phyloP scores from a whole-genome alignment of 2,888 invertebrate species.

The Drosophila peninsularis region DNA sequence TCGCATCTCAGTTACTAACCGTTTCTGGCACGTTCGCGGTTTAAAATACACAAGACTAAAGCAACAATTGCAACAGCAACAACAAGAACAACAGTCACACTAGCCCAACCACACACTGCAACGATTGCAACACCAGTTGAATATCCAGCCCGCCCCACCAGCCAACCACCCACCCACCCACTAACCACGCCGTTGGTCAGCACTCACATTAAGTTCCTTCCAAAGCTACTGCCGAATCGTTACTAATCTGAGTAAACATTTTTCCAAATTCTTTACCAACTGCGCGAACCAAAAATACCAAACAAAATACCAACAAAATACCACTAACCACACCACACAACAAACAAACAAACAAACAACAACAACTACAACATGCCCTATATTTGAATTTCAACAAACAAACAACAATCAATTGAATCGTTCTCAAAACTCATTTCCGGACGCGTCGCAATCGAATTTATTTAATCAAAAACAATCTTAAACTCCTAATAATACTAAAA shows the following conservation, averaged over 20 bases:
- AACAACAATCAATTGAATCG: conserved; percentile 53
- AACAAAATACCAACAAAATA: conserved; percentile 26
- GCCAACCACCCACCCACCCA: conserved; percentile 7
- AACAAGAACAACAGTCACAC: conserved; percentile 12
- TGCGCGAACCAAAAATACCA: conserved; percentile 37
- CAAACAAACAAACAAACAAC: conserved; percentile 39
- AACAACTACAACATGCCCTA: conserved; percentile 41
- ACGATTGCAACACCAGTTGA: conserved; percentile 38
- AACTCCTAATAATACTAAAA: conserved; percentile 39
- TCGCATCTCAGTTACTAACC: conserved; percentile 59
- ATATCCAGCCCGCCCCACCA: background rate
- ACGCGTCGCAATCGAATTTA: conserved; percentile 51
- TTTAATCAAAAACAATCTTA: conserved; percentile 19
- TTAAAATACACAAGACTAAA: conserved; percentile 1
- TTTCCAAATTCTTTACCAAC: conserved; percentile 74
- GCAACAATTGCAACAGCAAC: conserved; percentile 4
- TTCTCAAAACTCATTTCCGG: conserved; percentile 72
- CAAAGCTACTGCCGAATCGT: conserved; percentile 40
- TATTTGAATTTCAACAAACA: conserved; percentile 62
- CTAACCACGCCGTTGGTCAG: conserved; percentile 36
- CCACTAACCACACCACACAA: conserved; percentile 63
- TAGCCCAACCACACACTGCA: conserved; percentile 51
- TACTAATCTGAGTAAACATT: conserved; percentile 73
- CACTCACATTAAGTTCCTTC: conserved; percentile 28
- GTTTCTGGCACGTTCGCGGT: conserved; percentile 49